Base-by-base conservation (phyloP, 2,797 vertebrate species). In the Meda fulgida region DNA sequence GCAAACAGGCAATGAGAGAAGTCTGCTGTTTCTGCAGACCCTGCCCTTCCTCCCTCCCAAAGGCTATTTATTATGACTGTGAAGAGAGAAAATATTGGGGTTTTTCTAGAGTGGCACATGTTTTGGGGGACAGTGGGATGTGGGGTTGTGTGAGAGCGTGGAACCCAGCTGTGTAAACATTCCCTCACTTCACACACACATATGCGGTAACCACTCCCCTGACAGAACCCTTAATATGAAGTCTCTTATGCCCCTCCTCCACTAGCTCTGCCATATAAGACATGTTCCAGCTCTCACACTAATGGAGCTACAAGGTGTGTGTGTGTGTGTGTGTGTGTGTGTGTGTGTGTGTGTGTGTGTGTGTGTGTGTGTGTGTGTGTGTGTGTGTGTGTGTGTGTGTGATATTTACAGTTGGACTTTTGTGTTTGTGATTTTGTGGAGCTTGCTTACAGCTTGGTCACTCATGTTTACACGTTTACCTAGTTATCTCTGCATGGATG, bases 1-100 rank as follows among this genome's bases (percentile, higher is more conserved):
- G 81, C 77, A 89, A 90, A 86, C 71, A 88, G 58, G 29, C 71
- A 80, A 72, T 85, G 72, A 86, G 86, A 82, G 84, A 85, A 88
- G 83, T 87, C 66, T 78, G 79, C 81, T 85, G 85, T 80, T 86
- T 86, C 86, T 69, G 36, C 70, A 80, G 80, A 81, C 84, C 51
- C 40, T n/a, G 40, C 60, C 40, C 29, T 48, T 34, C 80, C 75
- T 73, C 55, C 34, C 63, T 65, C 75, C 72, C 73, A 75, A 86
- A 91, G 73, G 79, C 84, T 89, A 90, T 92, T 88, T 92, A 91
- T 93, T 93, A 89, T 92, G 89, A 90, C 89, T 92, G 83, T 89
- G 86, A 88, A 89, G 71, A 90, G 83, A 78, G 87, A 91, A 92
- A 93, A 92, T 91, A 92, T 91, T 88, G 83, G 78, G 80, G 87